Evolutionary conservation across 2,797 vertebrate genomes (phyloP).

Genomic region (Ispidina lecontei): DNA sequence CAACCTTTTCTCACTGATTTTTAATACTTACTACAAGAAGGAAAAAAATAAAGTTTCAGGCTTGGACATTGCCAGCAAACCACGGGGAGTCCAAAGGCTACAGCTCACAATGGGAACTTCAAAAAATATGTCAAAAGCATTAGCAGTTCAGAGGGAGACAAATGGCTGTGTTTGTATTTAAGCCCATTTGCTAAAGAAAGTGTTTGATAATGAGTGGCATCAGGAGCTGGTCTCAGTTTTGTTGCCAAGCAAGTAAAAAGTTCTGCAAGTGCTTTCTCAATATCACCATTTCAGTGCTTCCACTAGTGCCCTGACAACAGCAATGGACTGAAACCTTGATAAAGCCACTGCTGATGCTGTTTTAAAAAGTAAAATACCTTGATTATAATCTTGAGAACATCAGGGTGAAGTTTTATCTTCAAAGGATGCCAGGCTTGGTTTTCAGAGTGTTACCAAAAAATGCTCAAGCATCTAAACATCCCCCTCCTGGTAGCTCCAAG

Average conservation of each 20-base stretch:
- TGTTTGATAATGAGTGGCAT: not conserved
- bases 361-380: not conserved
- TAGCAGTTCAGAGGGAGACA: not conserved
- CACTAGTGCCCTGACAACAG: not conserved
- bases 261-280: not conserved
- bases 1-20: not conserved
- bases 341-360: not conserved
- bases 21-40: not conserved
- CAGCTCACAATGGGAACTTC: not conserved
- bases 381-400: not conserved
- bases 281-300: not conserved
- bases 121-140: constrained; percentile 27
- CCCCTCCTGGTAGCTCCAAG: not conserved
- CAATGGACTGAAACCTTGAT: not conserved
- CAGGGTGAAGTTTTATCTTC: not conserved
- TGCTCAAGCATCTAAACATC: not conserved
- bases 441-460: not conserved
- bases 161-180: not conserved
- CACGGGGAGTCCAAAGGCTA: not conserved
- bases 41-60: constrained; percentile 1
- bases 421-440: not conserved
- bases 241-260: not conserved
- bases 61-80: not conserved
- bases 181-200: not conserved
- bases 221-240: not conserved